Percentiles rank a stretch among this genome's conserved stretches.
phyloP scores from a whole-genome alignment of 37 sponge, comb jelly and placozoan species.

The Tethya wilhelma region DNA sequence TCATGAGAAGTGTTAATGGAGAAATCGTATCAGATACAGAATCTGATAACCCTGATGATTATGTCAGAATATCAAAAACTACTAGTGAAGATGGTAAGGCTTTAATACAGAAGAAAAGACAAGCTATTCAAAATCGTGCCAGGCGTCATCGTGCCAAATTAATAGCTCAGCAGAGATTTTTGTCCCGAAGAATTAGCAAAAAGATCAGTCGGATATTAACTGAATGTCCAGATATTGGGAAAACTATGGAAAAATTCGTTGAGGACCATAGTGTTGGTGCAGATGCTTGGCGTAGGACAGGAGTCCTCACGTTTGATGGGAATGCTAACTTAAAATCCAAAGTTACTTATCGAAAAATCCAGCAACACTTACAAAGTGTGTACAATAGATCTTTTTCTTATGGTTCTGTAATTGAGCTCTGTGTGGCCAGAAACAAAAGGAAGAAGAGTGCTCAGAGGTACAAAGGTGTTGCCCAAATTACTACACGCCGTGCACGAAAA shows the following conservation, averaged over 20 bases:
- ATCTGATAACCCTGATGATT: slow-evolving; percentile 20
- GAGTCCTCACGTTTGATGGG: slow-evolving; percentile 59
- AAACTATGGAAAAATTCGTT: slow-evolving; percentile 16
- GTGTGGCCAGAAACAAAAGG: slow-evolving; percentile 47
- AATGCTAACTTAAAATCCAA: slow-evolving; percentile 30
- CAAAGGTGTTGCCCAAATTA: slow-evolving; percentile 39
- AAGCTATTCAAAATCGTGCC: too few species aligned
- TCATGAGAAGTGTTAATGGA: too few species aligned
- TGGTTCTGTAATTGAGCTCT: slow-evolving; percentile 44
- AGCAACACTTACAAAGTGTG: neutral
- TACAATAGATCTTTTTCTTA: slow-evolving; percentile 24
- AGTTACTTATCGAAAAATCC: slow-evolving; percentile 46
- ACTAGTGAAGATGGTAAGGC: too few species aligned
- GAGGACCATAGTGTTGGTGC: slow-evolving; percentile 51
- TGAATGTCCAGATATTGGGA: slow-evolving; percentile 29
- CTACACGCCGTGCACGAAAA: slow-evolving; percentile 22
- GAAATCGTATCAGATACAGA: slow-evolving; percentile 47
- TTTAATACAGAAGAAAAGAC: too few species aligned
- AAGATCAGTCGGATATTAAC: neutral
- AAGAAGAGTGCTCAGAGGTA: slow-evolving; percentile 32
- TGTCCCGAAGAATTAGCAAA: neutral
- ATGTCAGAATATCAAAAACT: too few species aligned
- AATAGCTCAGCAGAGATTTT: slow-evolving; percentile 10
- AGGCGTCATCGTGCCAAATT: neutral
- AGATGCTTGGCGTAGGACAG: slow-evolving; percentile 57